Base-by-base conservation (phyloP, 2,113 vertebrate genomes). In the Neomonachus schauinslandi region DNA sequence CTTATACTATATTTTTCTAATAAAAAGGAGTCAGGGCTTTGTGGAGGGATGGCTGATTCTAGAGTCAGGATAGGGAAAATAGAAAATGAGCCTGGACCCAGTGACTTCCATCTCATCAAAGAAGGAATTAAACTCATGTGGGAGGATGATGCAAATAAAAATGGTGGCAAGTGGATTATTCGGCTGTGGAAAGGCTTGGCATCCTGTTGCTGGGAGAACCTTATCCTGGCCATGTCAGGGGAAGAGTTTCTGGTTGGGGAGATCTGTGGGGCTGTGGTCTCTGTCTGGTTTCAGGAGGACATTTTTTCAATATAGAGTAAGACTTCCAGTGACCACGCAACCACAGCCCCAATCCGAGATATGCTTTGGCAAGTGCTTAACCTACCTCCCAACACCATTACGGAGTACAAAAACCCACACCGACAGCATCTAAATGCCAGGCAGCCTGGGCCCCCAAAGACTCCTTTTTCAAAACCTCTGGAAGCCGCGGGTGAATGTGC, bases 371-470 rank as follows among this genome's bases (percentile, higher is more conserved):
- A 99, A 63, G 99, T 99, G 97, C 99, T 99, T 96, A 99, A 99
- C 98, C 98, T 99, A 98, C 99, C 99, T 98, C 99, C 99, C 97
- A 99, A 99, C 98, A 99, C 99, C 98, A 99, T 99, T 96, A 99
- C 99, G 99, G 99, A 99, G 61, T 99, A 99, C 92, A 99, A 99
- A 99, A 98, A 99, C 99, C 53, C 99, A 99, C 98, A 99, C 99
- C 4, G 99, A 99, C 31, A 99, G 99, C 98, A 99, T 99, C 98
- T 99, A 99, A 98, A 98, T 98, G 97, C 98, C 97, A 98, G 97
- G 97, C 97, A 98, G 98, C 95, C 97, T 98, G 97, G 97, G 97
- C 84, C 97, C 97, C 88, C 98, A 98, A 97, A 98, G 95, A 88
- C 97, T 98, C 97, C 98, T 98, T 98, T 98, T 98, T 97, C 98